These are phyloP conservation scores for Notarius quadriscutis DNA, from an alignment of 2,113 vertebrate species.

Conservation along the genomic window DNA sequence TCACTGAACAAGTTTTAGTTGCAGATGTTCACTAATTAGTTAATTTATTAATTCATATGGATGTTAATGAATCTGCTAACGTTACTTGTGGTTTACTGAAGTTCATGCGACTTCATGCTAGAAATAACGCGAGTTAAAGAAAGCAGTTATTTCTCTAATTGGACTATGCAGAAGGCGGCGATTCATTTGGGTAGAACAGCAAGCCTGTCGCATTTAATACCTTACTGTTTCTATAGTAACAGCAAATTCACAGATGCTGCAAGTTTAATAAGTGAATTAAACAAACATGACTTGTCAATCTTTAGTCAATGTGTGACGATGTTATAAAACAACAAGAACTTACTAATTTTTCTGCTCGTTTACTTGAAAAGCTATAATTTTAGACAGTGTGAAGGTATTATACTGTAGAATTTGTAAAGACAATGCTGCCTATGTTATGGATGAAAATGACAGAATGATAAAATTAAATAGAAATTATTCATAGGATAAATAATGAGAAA, in stretches of 20 bases:
- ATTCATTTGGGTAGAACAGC: background rate
- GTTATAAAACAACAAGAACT: background rate
- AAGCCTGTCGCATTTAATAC: background rate
- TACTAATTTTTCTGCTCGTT: background rate
- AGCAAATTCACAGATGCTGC: background rate
- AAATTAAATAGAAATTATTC: background rate
- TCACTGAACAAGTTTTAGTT: no score
- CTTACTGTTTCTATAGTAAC: background rate
- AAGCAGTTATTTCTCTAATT: background rate
- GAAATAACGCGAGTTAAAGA: background rate
- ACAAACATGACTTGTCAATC: no score
- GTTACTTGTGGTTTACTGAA: background rate
- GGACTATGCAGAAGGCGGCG: background rate
- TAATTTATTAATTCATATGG: background rate
- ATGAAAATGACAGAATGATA: background rate
- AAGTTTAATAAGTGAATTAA: no score
- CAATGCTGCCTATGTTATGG: background rate
- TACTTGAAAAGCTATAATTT: background rate
- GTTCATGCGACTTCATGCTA: background rate
- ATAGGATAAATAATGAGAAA: background rate
- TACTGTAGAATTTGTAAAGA: background rate
- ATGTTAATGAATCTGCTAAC: background rate
- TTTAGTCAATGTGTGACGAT: background rate
- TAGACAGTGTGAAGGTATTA: background rate
- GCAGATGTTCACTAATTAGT: background rate